Evolutionary conservation across 2,113 vertebrate genomes (phyloP).

Genomic region (Thunnus maccoyii): DNA sequence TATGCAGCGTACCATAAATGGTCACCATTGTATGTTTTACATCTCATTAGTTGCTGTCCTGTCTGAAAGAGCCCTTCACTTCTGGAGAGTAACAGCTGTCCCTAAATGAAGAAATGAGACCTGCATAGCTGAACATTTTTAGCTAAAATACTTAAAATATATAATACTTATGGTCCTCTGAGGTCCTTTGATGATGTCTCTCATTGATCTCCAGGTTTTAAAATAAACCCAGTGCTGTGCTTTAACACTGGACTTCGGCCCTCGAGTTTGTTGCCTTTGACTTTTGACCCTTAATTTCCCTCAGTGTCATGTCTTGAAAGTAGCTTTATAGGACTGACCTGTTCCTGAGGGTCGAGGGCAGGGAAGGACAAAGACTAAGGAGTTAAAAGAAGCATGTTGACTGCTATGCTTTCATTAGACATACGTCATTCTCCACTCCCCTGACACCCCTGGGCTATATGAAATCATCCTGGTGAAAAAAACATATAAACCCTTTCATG

Average conservation of each 20-base stretch:
- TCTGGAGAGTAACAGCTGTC: background rate
- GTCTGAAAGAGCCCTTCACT: slow-evolving; percentile 1
- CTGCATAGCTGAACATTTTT: background rate
- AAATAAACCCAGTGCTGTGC: background rate
- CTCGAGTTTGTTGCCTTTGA: slow-evolving; percentile 33
- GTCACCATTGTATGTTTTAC: slow-evolving; percentile 17
- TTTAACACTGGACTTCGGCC: background rate
- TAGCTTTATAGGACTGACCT: slow-evolving; percentile 57
- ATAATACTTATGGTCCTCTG: background rate
- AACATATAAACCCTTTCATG: slow-evolving; percentile 17
- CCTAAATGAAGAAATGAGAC: slow-evolving; percentile 2
- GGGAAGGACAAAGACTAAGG: slow-evolving; percentile 21
- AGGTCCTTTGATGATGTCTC: background rate
- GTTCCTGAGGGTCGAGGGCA: slow-evolving; percentile 25
- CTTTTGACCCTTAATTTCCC: slow-evolving; percentile 26
- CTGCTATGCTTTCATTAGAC: slow-evolving; percentile 28
- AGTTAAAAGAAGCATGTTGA: slow-evolving; percentile 39
- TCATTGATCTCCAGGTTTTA: background rate
- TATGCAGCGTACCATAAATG: background rate
- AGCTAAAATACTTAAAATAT: background rate
- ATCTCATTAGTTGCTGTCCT: slow-evolving; percentile 13
- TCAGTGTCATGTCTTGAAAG: slow-evolving; percentile 49
- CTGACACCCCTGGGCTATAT: slow-evolving; percentile 3
- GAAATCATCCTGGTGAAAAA: slow-evolving; percentile 6
- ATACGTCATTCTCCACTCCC: slow-evolving; percentile 1